A percentile compares a stretch with the other conserved stretches of the same genome.
Evolutionary conservation across 2,797 vertebrate species (phyloP).

Genomic region (Myoxocephalus aenaeus): DNA sequence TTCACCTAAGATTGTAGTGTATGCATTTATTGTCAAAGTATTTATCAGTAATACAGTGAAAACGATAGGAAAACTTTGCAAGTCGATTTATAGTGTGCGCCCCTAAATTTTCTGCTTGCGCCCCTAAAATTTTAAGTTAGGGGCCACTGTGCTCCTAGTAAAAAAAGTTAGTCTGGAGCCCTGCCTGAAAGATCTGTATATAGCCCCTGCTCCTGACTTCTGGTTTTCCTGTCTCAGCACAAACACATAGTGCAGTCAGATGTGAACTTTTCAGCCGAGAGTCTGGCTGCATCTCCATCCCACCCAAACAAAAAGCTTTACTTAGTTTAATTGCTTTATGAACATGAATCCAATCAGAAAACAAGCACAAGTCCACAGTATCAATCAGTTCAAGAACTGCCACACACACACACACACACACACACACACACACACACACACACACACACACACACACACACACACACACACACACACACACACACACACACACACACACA

Average conservation of each 20-base stretch:
- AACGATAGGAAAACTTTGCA: too few species aligned
- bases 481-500: neutral
- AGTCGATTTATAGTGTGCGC: too few species aligned
- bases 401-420: neutral
- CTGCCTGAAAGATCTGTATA: neutral
- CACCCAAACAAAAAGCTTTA: neutral
- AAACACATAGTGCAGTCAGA: neutral
- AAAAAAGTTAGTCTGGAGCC: too few species aligned
- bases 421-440: neutral
- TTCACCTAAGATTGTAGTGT: too few species aligned
- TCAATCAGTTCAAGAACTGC: constrained; percentile 1
- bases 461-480: neutral
- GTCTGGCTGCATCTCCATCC: neutral
- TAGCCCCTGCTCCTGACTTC: neutral
- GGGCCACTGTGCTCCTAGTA: too few species aligned
- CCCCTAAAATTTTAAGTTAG: too few species aligned
- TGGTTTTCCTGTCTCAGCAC: constrained; percentile 1
- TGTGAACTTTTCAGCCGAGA: neutral
- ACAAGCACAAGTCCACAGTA: neutral
- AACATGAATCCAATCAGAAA: neutral
- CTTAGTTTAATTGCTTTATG: neutral
- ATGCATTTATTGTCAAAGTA: too few species aligned
- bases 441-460: neutral
- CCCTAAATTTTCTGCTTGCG: too few species aligned
- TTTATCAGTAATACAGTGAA: too few species aligned